Percentiles rank a stretch among this genome's conserved stretches.
These are phyloP conservation scores for Phalacrocorax pelagicus DNA, from an alignment of 2,113 vertebrate species.

Conservation along the genomic window DNA sequence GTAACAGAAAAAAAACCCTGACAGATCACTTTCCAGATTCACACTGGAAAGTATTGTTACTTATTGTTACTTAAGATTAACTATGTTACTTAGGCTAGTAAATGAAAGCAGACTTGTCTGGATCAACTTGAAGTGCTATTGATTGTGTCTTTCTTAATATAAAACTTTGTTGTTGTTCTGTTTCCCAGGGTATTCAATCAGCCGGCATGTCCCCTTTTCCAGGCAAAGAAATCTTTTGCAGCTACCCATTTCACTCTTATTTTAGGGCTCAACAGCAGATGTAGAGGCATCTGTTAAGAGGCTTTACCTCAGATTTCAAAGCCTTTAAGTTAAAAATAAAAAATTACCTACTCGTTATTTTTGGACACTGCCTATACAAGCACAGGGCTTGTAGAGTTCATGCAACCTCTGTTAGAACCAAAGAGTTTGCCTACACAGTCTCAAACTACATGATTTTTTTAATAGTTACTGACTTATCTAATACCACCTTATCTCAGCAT, in stretches of 20 bases:
- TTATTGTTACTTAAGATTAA: no score
- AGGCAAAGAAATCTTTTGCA: background rate
- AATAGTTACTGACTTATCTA: background rate
- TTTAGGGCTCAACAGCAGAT: background rate
- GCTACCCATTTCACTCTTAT: background rate
- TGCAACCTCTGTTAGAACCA: background rate
- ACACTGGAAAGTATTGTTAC: background rate
- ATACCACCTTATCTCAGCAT: background rate
- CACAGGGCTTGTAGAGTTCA: background rate
- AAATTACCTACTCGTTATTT: background rate
- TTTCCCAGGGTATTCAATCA: background rate
- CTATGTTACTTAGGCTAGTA: background rate
- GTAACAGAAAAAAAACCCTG: background rate
- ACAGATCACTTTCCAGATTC: background rate
- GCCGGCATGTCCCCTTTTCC: accelerated
- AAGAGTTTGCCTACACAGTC: background rate
- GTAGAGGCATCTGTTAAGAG: background rate
- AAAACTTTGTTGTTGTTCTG: background rate
- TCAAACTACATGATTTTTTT: background rate
- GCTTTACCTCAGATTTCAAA: background rate
- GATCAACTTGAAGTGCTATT: background rate
- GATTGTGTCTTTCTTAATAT: background rate
- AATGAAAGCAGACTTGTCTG: background rate
- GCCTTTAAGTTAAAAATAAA: background rate
- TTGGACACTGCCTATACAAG: background rate